A percentile compares a stretch with the other conserved stretches of the same genome.
Conservation (phyloP, 2,888 invertebrate genomes). For the Biston betularia region DNA sequence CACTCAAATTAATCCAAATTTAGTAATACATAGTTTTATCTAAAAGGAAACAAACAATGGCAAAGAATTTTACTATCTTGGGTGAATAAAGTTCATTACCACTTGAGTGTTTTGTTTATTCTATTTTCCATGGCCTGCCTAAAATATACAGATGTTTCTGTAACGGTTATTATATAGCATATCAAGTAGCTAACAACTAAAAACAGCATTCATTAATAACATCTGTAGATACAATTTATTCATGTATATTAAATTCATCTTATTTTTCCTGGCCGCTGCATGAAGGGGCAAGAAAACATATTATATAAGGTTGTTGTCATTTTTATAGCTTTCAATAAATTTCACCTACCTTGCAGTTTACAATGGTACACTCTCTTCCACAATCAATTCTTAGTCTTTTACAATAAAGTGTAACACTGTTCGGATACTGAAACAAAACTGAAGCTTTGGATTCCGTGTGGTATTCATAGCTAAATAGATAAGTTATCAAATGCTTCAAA, state of each 20-base stretch:
- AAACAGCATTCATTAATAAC: neutral
- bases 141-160: neutral
- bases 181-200: neutral
- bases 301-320: too few relatives aligned
- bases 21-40: slow-evolving; percentile 25
- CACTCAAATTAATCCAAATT: neutral
- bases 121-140: neutral
- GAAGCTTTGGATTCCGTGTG: slow-evolving; percentile 19
- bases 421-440: slow-evolving; percentile 20
- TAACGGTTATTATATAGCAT: neutral
- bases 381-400: neutral
- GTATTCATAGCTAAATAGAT: slow-evolving; percentile 35
- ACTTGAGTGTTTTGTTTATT: slow-evolving; percentile 15
- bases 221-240: too few relatives aligned
- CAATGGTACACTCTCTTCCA: neutral
- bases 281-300: too few relatives aligned
- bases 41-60: slow-evolving; percentile 23
- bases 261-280: neutral
- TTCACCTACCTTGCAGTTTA: slow-evolving; percentile 4
- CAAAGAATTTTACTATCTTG: slow-evolving; percentile 35
- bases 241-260: too few relatives aligned
- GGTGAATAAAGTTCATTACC: slow-evolving; percentile 39
- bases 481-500: slow-evolving; percentile 42
- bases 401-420: slow-evolving; percentile 1
- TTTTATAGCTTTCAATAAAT: neutral